Percentiles rank a stretch among this genome's conserved stretches.
phyloP scores from a whole-genome alignment of 2,888 invertebrate species.

The Andrena bucephala region DNA sequence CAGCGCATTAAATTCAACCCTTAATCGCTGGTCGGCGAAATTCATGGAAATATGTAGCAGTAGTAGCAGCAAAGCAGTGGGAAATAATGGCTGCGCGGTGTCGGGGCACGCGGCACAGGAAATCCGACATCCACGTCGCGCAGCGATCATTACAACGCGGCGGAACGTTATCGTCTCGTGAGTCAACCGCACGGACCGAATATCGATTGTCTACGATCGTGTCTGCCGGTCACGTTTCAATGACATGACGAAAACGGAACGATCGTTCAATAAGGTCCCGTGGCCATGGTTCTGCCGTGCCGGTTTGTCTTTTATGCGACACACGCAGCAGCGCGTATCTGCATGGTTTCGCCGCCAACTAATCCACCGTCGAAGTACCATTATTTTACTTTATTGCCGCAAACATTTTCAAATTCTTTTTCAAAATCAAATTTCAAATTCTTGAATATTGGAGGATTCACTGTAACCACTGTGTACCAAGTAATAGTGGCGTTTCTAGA shows the following conservation, averaged over 20 bases:
- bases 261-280: slow-evolving; percentile 51
- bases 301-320: slow-evolving; percentile 18
- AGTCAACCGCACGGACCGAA: slow-evolving; percentile 44
- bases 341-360: slow-evolving; percentile 25
- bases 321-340: slow-evolving; percentile 9
- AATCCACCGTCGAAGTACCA: not conserved
- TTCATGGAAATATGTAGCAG: too few species aligned
- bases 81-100: too few species aligned
- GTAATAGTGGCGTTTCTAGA: too few species aligned
- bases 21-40: too few species aligned
- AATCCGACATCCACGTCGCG: slow-evolving; percentile 34
- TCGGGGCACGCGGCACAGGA: slow-evolving; percentile 5
- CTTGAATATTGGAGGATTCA: too few species aligned
- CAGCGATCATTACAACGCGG: slow-evolving; percentile 27
- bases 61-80: too few species aligned
- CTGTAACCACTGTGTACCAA: too few species aligned
- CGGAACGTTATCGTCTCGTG: slow-evolving; percentile 34
- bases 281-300: slow-evolving; percentile 18
- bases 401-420: too few species aligned
- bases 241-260: slow-evolving; percentile 55
- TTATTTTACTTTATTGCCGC: too few species aligned
- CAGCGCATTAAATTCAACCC: not conserved
- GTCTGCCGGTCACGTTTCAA: slow-evolving; percentile 63
- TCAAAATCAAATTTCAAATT: too few species aligned
- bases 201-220: slow-evolving; percentile 59